Conservation (phyloP, 2,888 invertebrate genomes). For the Tetragonula carbonaria region DNA sequence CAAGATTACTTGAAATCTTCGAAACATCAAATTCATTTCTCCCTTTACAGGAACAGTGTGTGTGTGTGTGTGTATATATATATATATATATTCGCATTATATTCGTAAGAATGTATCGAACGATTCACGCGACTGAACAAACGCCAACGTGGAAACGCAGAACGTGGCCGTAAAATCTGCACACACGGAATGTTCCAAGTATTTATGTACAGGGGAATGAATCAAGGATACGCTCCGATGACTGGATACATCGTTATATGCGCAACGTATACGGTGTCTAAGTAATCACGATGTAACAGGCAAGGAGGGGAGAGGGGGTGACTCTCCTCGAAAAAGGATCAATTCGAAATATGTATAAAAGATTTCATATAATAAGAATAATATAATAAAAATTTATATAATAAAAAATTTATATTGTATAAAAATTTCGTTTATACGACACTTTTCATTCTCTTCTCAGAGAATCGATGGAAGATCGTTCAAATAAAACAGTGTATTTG, state of each 20-base stretch:
- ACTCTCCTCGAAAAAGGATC: background rate
- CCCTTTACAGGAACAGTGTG: background rate
- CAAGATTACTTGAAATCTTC: too few relatives aligned
- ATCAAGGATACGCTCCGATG: conserved; percentile 62
- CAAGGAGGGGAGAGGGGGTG: background rate
- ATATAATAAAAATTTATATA: too few relatives aligned
- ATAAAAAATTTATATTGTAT: too few relatives aligned
- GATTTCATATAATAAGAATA: too few relatives aligned
- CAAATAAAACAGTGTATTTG: background rate
- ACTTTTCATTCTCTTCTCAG: background rate
- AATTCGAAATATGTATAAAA: background rate
- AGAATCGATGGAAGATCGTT: background rate
- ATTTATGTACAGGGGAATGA: conserved; percentile 45
- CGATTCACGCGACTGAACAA: conserved; percentile 18
- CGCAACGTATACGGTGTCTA: background rate
- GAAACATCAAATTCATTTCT: background rate
- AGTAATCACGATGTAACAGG: background rate
- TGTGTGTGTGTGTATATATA: too few relatives aligned
- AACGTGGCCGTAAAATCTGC: background rate
- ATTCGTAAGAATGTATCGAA: background rate
- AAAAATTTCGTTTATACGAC: background rate
- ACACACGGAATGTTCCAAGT: conserved; percentile 35
- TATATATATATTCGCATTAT: background rate
- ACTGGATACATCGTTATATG: conserved; percentile 39
- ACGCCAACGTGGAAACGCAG: background rate